Conservation (phyloP, 1,140 invertebrate genomes). For the Pteromalus puparum region DNA sequence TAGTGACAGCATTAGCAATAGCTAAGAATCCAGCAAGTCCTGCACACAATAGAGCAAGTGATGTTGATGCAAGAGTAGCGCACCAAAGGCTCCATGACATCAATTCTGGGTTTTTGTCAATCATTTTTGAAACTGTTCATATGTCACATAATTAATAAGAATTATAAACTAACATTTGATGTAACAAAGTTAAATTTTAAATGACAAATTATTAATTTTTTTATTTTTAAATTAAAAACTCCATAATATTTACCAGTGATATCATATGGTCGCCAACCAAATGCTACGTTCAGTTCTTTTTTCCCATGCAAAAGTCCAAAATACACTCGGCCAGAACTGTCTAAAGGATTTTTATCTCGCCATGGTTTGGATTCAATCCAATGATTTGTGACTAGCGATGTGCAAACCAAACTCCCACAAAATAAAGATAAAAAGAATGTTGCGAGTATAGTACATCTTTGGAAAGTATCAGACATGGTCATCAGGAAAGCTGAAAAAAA, state of each 20-base stretch:
- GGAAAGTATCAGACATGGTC: constrained; percentile 75
- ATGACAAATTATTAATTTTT: neutral
- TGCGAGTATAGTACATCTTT: constrained; percentile 88
- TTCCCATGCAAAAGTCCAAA: constrained; percentile 91
- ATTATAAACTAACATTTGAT: neutral
- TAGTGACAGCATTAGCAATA: constrained; percentile 86
- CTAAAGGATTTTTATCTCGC: constrained; percentile 79
- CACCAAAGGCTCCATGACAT: constrained; percentile 85
- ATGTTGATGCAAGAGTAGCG: constrained; percentile 80
- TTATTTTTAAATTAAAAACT: neutral
- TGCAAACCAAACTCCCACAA: constrained; percentile 87
- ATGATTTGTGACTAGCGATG: constrained; percentile 89
- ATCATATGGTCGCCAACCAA: constrained; percentile 85
- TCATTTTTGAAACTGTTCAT: constrained; percentile 78
- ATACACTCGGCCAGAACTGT: constrained; percentile 86
- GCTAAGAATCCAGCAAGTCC: constrained; percentile 83
- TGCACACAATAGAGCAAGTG: constrained; percentile 81
- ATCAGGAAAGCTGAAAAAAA: neutral
- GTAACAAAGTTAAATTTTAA: neutral
- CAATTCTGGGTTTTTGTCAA: constrained; percentile 79
- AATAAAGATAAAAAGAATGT: constrained; percentile 92
- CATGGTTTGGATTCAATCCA: constrained; percentile 90
- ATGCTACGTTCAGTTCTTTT: constrained; percentile 88
- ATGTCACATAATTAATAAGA: neutral
- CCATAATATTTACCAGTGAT: constrained; percentile 80